phyloP scores from a whole-genome alignment of 2,888 invertebrate genomes.

The Noctua janthe region DNA sequence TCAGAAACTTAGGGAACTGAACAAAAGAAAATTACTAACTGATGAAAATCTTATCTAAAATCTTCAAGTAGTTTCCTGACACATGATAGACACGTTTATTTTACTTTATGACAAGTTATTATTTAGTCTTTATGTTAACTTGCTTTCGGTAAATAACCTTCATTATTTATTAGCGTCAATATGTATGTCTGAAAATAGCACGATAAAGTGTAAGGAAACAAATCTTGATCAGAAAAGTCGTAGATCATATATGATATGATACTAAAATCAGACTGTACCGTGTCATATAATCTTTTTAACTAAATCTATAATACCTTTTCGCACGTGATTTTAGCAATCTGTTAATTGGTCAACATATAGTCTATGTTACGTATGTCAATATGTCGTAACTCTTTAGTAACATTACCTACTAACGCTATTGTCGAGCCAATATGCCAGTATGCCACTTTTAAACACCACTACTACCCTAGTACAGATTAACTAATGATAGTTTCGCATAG shows the following conservation, averaged over 20 bases:
- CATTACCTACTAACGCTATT: not conserved
- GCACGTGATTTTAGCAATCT: not conserved
- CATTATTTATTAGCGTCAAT: conserved; percentile 25
- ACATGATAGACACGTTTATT: not conserved
- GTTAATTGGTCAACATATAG: conserved; percentile 1
- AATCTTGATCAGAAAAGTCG: not conserved
- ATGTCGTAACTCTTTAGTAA: not conserved
- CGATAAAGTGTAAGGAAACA: not conserved
- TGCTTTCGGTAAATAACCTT: conserved; percentile 37
- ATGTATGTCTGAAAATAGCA: conserved; percentile 4
- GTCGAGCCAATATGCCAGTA: not conserved
- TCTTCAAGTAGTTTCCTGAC: not conserved
- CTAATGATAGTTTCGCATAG: not conserved
- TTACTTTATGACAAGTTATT: not conserved
- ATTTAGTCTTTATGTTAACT: conserved; percentile 21
- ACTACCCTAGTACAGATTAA: not conserved
- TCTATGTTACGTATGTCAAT: not conserved
- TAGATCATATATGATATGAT: not conserved
- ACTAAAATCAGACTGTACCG: not conserved
- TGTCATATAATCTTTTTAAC: not conserved
- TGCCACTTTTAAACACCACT: conserved; percentile 2
- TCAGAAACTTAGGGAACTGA: not conserved
- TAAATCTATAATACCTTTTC: not conserved
- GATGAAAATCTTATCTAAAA: conserved; percentile 1
- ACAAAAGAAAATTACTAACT: not conserved